Evolutionary conservation across 1,140 invertebrate genomes (phyloP), one percentile per base, ranked within the genome.

Genomic region (Sycobia sp.): DNA sequence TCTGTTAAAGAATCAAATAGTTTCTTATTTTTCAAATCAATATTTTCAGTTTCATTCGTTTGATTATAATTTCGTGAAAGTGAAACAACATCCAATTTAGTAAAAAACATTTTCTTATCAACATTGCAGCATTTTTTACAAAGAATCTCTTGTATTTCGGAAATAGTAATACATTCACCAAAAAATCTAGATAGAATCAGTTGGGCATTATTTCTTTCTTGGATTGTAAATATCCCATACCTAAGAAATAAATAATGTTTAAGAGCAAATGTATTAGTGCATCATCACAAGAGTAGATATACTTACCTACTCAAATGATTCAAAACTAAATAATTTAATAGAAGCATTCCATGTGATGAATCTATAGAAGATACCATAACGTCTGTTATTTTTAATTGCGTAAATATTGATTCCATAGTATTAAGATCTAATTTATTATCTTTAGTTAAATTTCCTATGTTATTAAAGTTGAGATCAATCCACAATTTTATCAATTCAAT

Each of bases 361-460:
- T 81, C 73, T 56, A 86, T 77, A 43, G 50, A 72, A 34, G 82
- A 74, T 59, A 88, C 79, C 86, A 89, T 88, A 53, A 86, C 78
- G 27, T 83, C 59, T 7, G 80, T 84, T 46, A 89, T 86, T 43
- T 83, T 67, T 73, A 84, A 84, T 56, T 80, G 80, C 32, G 77
- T 72, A 71, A 88, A 85, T 29, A 65, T 41, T 18, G 16, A 20
- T 7, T 50, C n/a, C 32, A 55, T 20, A 41, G 55, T 34, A 43
- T 16, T 51, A 38, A n/a, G 57, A 22, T 54, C 20, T 8, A 44
- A 20, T 22, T 1, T 22, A 38, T 18, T 41, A 14, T 29, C 41
- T 11, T 20, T 2, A 13, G 11, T 25, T 3, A 50, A n/a, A 25
- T 25, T 39, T 13, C 55, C 27, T 22, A 22, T 11, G 53, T 49